phyloP scores from a whole-genome alignment of 2,888 invertebrate genomes.

The Embidobia sp. region DNA sequence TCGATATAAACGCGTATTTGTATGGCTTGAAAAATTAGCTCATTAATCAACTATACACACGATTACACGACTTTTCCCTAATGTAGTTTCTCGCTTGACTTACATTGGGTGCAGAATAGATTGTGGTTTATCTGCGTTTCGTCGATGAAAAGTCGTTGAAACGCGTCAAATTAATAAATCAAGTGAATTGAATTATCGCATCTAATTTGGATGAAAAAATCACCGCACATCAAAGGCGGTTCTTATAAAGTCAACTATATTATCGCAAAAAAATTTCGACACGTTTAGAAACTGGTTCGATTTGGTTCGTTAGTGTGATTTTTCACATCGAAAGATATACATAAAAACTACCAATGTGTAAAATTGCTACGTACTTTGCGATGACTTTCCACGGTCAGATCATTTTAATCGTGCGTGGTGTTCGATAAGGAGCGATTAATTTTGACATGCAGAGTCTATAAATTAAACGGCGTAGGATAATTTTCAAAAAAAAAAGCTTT shows the following conservation, averaged over 20 bases:
- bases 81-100: too few species aligned
- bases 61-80: too few species aligned
- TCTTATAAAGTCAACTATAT: not conserved
- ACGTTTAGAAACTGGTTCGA: conserved; percentile 9
- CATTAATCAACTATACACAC: too few species aligned
- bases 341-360: conserved; percentile 23
- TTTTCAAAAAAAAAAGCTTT: conserved; percentile 21
- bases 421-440: conserved; percentile 44
- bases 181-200: not conserved
- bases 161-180: not conserved
- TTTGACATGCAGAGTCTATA: conserved; percentile 42
- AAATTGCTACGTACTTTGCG: conserved; percentile 36
- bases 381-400: conserved; percentile 53
- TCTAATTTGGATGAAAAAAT: not conserved
- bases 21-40: too few species aligned
- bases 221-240: conserved; percentile 2
- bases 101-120: too few species aligned
- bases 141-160: not conserved
- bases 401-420: conserved; percentile 38
- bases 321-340: conserved; percentile 12
- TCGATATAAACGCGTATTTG: too few species aligned
- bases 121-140: too few species aligned
- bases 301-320: conserved; percentile 17
- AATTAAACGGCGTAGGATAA: conserved; percentile 30
- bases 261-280: conserved; percentile 25